phyloP scores from a whole-genome alignment of 1,140 invertebrate genomes.

The Trichogramma pretiosum region DNA sequence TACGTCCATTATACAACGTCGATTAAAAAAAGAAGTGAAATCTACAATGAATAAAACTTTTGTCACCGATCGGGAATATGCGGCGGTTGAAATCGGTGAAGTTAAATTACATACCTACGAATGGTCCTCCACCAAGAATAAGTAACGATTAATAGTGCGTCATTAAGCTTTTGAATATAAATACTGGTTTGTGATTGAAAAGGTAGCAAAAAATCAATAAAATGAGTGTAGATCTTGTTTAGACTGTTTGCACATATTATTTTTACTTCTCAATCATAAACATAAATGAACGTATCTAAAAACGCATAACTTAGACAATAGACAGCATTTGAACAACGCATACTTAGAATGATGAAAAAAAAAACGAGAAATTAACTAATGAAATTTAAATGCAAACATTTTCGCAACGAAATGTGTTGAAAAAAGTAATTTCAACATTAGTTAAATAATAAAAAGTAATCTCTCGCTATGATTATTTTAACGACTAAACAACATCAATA shows the following conservation, averaged over 20 bases:
- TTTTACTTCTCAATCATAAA: conserved; percentile 1
- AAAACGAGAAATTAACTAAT: conserved; percentile 7
- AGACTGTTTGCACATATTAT: not conserved
- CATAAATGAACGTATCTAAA: conserved; percentile 7
- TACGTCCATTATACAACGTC: not conserved
- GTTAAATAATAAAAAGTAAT: conserved; percentile 19
- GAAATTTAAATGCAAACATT: conserved; percentile 12
- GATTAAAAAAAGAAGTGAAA: not conserved
- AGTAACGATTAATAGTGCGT: conserved; percentile 18
- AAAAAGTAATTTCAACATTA: conserved; percentile 12
- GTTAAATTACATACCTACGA: conserved; percentile 12
- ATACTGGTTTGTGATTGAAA: conserved; percentile 10
- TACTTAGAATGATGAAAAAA: conserved; percentile 9
- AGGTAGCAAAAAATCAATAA: conserved; percentile 9
- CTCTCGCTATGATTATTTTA: conserved; percentile 17
- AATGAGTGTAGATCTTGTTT: too few relatives aligned
- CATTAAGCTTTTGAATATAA: conserved; percentile 10
- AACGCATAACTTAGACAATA: conserved; percentile 12
- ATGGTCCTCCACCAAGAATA: conserved; percentile 21
- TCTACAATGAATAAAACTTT: not conserved
- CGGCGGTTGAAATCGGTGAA: not conserved
- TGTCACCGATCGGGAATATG: not conserved
- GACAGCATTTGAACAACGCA: conserved; percentile 14
- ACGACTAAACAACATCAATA: conserved; percentile 35
- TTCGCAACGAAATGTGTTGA: not conserved